A percentile compares a stretch with the other conserved stretches of the same genome.
Evolutionary conservation across 2,113 vertebrate species (phyloP).

Genomic region (Cynopterus brachyotis): DNA sequence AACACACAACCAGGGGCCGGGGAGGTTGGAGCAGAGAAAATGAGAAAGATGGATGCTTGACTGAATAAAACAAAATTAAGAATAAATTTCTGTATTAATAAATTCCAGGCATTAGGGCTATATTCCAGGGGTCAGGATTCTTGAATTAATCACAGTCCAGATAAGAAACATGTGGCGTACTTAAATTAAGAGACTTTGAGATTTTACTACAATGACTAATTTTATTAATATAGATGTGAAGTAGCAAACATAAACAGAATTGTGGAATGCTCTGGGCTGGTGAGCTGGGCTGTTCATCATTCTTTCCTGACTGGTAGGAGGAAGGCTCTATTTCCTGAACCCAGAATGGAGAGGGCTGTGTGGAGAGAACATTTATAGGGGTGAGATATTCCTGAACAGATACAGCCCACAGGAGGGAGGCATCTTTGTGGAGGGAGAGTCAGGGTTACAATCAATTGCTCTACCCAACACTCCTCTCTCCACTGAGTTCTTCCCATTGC

Average conservation of each 20-base stretch:
- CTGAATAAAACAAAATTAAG: neutral
- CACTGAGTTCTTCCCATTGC: neutral
- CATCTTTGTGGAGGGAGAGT: neutral
- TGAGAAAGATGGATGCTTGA: neutral
- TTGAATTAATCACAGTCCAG: neutral
- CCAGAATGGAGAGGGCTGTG: too few relatives aligned
- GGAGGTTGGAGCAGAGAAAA: neutral
- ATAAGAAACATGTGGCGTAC: neutral
- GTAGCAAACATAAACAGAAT: rapidly evolving
- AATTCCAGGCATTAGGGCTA: neutral
- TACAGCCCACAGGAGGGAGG: rapidly evolving
- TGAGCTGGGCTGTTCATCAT: neutral
- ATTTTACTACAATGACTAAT: neutral
- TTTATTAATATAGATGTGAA: too few relatives aligned
- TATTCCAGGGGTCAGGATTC: neutral
- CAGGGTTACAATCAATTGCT: rapidly evolving
- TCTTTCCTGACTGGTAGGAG: neutral
- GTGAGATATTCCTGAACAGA: neutral
- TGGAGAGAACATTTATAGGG: rapidly evolving
- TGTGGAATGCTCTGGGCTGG: neutral
- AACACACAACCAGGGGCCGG: too few relatives aligned
- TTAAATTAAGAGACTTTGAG: neutral
- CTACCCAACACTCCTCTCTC: neutral
- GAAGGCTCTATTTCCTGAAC: neutral
- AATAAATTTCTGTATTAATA: neutral